Percentiles rank a stretch among this genome's conserved stretches.
phyloP scores from a whole-genome alignment of 53 echinoderm and acorn worm species.

The Zoroaster sp. region DNA sequence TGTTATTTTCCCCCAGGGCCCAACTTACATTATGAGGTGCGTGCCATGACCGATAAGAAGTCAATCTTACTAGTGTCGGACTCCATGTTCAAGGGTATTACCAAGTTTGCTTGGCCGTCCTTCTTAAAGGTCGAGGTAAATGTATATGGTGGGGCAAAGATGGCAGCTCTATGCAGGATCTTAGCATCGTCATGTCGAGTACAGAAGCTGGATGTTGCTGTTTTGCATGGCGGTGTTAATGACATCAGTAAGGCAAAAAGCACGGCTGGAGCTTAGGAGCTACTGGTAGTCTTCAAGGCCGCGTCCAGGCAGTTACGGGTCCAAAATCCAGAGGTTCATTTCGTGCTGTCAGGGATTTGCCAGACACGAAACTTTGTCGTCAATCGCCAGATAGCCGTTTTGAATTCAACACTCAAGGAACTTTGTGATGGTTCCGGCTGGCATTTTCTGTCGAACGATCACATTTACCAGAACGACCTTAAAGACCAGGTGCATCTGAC shows the following conservation, averaged over 20 bases:
- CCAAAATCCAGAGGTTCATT: not conserved
- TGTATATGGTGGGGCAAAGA: conserved; percentile 7
- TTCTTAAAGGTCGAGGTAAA: not conserved
- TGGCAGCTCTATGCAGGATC: not conserved
- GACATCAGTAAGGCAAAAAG: not conserved
- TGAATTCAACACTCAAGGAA: too few species aligned
- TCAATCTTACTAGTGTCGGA: not conserved
- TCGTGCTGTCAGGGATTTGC: conserved; percentile 14
- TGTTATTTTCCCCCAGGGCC: conserved; percentile 2
- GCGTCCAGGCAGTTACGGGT: not conserved
- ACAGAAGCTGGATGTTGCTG: not conserved
- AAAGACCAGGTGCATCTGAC: conserved; percentile 27
- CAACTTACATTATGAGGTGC: not conserved
- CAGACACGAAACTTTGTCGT: not conserved
- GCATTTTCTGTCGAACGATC: conserved; percentile 6
- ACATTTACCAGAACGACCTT: conserved; percentile 15
- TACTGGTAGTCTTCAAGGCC: not conserved
- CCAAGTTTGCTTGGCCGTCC: not conserved
- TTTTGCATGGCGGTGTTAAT: conserved; percentile 10
- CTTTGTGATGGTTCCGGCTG: not conserved
- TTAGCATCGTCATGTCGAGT: not conserved
- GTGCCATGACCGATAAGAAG: not conserved
- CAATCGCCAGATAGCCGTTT: not conserved
- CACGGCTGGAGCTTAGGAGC: not conserved
- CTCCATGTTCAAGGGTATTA: conserved; percentile 9